A percentile compares a stretch with the other conserved stretches of the same genome.
These are phyloP conservation scores for Clarias gariepinus DNA, from an alignment of 2,113 vertebrate species.

Conservation along the genomic window DNA sequence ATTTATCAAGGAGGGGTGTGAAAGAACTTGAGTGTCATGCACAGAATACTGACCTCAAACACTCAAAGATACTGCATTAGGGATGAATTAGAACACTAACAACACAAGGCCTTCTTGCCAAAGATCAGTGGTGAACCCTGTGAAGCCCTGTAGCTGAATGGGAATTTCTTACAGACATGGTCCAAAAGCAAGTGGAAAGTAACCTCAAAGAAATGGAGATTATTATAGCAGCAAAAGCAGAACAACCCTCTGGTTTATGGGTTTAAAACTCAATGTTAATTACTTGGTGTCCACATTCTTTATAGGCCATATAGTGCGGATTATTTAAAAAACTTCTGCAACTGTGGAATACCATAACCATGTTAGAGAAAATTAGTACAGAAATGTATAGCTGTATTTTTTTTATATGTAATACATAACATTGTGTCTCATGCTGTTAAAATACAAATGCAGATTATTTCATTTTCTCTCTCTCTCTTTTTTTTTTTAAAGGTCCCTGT, in stretches of 20 bases:
- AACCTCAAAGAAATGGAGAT: background rate
- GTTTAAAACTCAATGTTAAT: background rate
- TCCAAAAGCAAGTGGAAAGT: background rate
- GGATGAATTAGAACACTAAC: no score
- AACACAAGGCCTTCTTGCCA: background rate
- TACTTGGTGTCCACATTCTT: background rate
- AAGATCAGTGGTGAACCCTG: background rate
- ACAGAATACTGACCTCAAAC: no score
- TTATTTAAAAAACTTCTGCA: background rate
- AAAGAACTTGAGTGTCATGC: no score
- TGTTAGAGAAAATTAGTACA: background rate
- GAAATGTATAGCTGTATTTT: background rate
- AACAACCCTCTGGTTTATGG: background rate
- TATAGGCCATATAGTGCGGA: background rate
- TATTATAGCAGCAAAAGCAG: background rate
- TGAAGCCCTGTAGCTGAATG: background rate
- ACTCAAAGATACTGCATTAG: no score
- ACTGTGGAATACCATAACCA: background rate
- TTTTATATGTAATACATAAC: background rate
- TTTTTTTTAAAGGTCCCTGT: slow-evolving; percentile 76
- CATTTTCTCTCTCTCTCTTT: background rate
- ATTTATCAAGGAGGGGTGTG: no score
- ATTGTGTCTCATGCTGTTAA: background rate
- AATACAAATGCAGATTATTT: background rate
- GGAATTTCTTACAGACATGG: background rate